A percentile compares a stretch with the other conserved stretches of the same genome.
phyloP scores from a whole-genome alignment of 2,113 vertebrate genomes.

The Bubalus kerabau region DNA sequence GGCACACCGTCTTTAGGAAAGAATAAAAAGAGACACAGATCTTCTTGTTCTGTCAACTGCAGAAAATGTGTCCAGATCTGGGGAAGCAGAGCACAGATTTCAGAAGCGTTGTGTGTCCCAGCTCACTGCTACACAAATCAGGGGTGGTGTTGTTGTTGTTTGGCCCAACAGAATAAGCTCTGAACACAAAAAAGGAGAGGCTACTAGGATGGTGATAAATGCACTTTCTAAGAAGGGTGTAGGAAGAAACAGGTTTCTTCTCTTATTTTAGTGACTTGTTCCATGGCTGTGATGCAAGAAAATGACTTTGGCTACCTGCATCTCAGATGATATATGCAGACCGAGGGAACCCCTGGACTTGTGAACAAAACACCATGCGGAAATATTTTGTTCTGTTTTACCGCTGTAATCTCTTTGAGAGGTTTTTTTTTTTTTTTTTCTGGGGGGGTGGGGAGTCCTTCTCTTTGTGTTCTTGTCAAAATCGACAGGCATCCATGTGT shows the following conservation, averaged over 20 bases:
- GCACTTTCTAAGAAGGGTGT: neutral
- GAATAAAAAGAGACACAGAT: conserved; percentile 51
- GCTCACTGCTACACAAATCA: neutral
- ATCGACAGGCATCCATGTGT: conserved; percentile 51
- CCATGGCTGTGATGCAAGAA: conserved; percentile 12
- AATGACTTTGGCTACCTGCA: neutral
- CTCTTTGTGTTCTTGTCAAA: conserved; percentile 58
- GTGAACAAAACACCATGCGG: conserved; percentile 26
- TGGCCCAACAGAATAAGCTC: neutral
- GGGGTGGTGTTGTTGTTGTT: neutral
- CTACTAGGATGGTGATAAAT: neutral
- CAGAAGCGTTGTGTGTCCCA: neutral
- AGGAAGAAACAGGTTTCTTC: neutral
- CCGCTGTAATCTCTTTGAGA: neutral
- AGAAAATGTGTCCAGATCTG: conserved; percentile 42
- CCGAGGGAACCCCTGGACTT: neutral
- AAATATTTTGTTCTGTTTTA: conserved; percentile 37
- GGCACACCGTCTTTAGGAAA: conserved; percentile 44
- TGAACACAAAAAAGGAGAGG: neutral
- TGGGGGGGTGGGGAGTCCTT: neutral
- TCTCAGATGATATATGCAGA: neutral
- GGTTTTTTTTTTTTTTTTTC: neutral
- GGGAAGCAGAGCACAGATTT: neutral
- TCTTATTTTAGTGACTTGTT: conserved; percentile 4
- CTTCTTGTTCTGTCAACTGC: conserved; percentile 34